phyloP scores from a whole-genome alignment of 2,888 invertebrate species.

The Troides oblongomaculatus region DNA sequence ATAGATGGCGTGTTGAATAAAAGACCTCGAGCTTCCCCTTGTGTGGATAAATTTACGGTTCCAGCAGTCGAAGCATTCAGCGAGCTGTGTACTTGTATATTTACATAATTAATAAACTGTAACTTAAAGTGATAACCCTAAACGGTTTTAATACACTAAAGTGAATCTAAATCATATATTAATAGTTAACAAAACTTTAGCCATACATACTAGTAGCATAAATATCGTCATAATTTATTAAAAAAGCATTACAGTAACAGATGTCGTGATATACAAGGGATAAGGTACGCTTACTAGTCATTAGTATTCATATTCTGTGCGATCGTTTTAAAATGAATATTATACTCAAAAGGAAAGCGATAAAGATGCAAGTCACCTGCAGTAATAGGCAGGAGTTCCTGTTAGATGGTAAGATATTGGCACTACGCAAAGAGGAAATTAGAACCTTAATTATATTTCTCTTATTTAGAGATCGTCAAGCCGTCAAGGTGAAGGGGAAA shows the following conservation, averaged over 20 bases:
- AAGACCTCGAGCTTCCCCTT: too few relatives aligned
- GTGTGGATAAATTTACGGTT: too few relatives aligned
- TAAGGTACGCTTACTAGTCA: constrained; percentile 33
- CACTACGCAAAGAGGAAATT: constrained; percentile 38
- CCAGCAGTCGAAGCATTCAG: too few relatives aligned
- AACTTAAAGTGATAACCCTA: not conserved
- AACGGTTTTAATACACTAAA: not conserved
- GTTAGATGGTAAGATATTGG: constrained; percentile 48
- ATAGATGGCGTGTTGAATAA: too few relatives aligned
- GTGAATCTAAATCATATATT: not conserved
- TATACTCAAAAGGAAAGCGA: constrained; percentile 44
- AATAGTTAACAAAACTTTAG: not conserved
- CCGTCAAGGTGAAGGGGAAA: constrained; percentile 10
- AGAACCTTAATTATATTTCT: constrained; percentile 33
- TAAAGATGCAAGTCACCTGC: constrained; percentile 65
- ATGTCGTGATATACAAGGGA: constrained; percentile 16
- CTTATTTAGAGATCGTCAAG: constrained; percentile 24
- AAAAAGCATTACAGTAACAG: constrained; percentile 10
- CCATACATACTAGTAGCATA: not conserved
- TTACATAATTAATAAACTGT: too few relatives aligned
- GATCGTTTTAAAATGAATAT: constrained; percentile 43
- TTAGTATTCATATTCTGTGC: constrained; percentile 49
- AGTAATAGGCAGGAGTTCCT: constrained; percentile 57
- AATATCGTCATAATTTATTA: constrained; percentile 46
- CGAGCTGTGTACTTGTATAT: too few relatives aligned